Conservation (phyloP, 2,113 vertebrate species). For the Bos indicus region DNA sequence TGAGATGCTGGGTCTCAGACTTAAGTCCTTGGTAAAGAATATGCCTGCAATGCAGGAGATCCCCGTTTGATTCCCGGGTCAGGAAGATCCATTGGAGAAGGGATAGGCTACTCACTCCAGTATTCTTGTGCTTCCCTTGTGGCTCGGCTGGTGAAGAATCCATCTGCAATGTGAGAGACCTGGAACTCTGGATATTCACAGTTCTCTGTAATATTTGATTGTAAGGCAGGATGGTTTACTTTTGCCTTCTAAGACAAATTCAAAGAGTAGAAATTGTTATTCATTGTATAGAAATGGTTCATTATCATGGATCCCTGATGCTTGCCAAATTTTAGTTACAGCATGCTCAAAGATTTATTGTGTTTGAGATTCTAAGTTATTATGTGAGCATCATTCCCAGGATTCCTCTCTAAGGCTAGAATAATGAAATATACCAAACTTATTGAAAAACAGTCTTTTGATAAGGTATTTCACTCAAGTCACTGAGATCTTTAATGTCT, state of each 20-base stretch:
- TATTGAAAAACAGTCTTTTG: not conserved
- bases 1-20: not conserved
- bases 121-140: not conserved
- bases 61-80: fast-evolving
- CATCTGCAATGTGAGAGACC: not conserved
- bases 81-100: not conserved
- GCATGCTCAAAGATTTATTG: not conserved
- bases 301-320: not conserved
- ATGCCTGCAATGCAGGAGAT: not conserved
- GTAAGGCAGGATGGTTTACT: not conserved
- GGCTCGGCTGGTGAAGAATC: not conserved
- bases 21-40: not conserved
- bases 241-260: not conserved
- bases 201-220: not conserved
- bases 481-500: not conserved
- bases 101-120: not conserved
- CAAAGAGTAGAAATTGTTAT: not conserved
- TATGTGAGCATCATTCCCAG: not conserved
- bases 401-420: not conserved
- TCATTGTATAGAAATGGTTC: not conserved
- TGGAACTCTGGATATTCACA: not conserved
- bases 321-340: constrained; percentile 28
- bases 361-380: not conserved
- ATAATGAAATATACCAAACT: not conserved
- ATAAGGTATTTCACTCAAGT: not conserved